These are phyloP conservation scores for Chloroclystis v-ata DNA, from an alignment of 2,888 invertebrate genomes.

Conservation along the genomic window DNA sequence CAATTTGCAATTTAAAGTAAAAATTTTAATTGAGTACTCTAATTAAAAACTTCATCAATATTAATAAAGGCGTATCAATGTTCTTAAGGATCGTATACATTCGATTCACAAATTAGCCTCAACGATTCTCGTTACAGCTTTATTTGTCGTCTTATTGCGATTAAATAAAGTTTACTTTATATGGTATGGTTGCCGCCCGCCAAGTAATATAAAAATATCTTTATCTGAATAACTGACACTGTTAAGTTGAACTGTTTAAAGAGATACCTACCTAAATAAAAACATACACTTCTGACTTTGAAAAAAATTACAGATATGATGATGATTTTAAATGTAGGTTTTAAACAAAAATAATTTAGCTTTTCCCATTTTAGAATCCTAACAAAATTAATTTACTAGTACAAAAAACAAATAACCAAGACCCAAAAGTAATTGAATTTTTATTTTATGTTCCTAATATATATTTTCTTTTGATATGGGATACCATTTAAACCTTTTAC, in stretches of 20 bases:
- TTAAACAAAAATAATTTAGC: too few species aligned
- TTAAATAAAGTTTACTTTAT: constrained; percentile 40
- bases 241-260: neutral
- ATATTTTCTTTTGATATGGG: constrained; percentile 39
- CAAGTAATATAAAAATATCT: constrained; percentile 57
- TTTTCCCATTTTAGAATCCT: neutral
- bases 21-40: constrained; percentile 5
- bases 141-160: constrained; percentile 11
- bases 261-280: neutral
- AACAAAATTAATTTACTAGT: constrained; percentile 32
- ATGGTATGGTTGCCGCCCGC: constrained; percentile 64
- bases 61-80: constrained; percentile 8
- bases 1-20: constrained; percentile 7
- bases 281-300: too few species aligned
- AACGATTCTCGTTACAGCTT: constrained; percentile 22
- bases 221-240: constrained; percentile 40
- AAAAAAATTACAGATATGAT: too few species aligned
- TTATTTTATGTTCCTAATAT: constrained; percentile 41
- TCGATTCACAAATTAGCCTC: constrained; percentile 52
- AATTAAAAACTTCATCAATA: constrained; percentile 12
- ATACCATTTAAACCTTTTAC: constrained; percentile 42
- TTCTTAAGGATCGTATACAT: constrained; percentile 35
- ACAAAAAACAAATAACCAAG: constrained; percentile 41
- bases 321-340: too few species aligned
- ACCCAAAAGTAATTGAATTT: constrained; percentile 45